phyloP scores from a whole-genome alignment of 2,113 vertebrate genomes.

The Paratilapia polleni region DNA sequence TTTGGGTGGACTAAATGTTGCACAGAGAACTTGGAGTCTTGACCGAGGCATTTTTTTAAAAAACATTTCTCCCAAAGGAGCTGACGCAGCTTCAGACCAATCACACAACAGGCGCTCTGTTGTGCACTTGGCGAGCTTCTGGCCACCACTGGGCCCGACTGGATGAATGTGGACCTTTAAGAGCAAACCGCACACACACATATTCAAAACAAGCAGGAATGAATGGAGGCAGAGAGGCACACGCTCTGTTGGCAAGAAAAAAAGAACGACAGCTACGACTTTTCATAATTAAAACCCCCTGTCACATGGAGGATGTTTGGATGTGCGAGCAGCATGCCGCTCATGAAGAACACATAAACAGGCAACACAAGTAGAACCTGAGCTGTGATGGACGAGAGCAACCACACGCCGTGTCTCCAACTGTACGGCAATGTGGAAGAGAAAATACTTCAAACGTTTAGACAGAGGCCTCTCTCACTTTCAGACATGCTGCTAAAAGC shows the following conservation, averaged over 20 bases:
- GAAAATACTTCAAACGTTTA: slow-evolving; percentile 27
- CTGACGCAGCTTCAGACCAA: slow-evolving; percentile 67
- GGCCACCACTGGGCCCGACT: slow-evolving; percentile 68
- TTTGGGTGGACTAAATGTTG: slow-evolving; percentile 38
- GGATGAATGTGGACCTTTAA: slow-evolving; percentile 80
- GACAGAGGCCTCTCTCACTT: slow-evolving; percentile 52
- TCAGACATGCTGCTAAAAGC: slow-evolving; percentile 43
- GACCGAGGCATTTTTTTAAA: slow-evolving; percentile 48
- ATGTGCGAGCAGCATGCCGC: slow-evolving; percentile 36
- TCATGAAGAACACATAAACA: slow-evolving; percentile 66
- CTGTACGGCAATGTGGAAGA: background rate
- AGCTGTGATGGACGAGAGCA: slow-evolving; percentile 1
- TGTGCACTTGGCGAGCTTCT: slow-evolving; percentile 58
- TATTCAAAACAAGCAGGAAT: slow-evolving; percentile 9
- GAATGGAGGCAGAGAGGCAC: slow-evolving; percentile 2
- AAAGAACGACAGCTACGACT: slow-evolving; percentile 8
- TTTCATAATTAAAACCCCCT: slow-evolving; percentile 68
- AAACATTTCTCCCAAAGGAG: slow-evolving; percentile 64
- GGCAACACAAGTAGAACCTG: slow-evolving; percentile 31
- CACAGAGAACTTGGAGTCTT: slow-evolving; percentile 61
- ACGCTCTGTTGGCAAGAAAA: slow-evolving; percentile 20
- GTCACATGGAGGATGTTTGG: slow-evolving; percentile 63
- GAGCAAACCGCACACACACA: slow-evolving; percentile 50
- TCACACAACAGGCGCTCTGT: slow-evolving; percentile 79
- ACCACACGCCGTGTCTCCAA: slow-evolving; percentile 28